Evolutionary conservation across 2,888 invertebrate genomes (phyloP), one percentile per base, ranked within the genome.

Genomic region (Stenurella melanura): DNA sequence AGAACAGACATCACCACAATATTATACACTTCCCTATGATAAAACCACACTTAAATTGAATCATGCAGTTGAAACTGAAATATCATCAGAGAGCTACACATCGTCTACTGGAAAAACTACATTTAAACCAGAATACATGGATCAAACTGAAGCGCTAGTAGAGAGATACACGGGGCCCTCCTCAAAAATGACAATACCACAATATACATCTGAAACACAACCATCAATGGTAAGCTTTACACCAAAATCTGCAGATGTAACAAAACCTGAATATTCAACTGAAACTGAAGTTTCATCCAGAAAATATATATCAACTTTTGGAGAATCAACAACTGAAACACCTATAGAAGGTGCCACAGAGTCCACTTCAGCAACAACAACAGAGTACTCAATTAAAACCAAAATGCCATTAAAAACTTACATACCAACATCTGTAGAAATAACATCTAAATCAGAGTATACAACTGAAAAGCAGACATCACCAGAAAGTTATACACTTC

Each of bases 61-160:
- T 1, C 4, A 26, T 26, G 1, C 21, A 3, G 21, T 1, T 26
- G 4, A 26, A 26, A 26, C 21, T 26, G 21, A 26, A 26, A 4
- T 26, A 26, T 26, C 21, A 26, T 26, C 21, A 4, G 54, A 54
- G 15, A 54, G 17, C 15, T n/a, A n/a, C 15, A 54, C 54, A 54
- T n/a, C 9, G 0, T n/a, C 15, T 54, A 15, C n/a, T 54, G 54
- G 15, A 1, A 17, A 54, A 15, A 54, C 54, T 15, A 17, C 30
- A 63, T 4, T 64, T 56, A 69, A 6, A 30, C 34, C 67, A 10
- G 54, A 50, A 64, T 54, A 64, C 34, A n/a, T 19, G 4, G n/a
- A 15, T 5, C 19, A 17, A 21, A 64, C 73, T 64, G 54, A 73
- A 54, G 19, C 56, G 10, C 19, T 21, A 58, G 1, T 12, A 3